Evolutionary conservation across 2,113 vertebrate genomes (phyloP).

Genomic region (Catharus fuscescens): DNA sequence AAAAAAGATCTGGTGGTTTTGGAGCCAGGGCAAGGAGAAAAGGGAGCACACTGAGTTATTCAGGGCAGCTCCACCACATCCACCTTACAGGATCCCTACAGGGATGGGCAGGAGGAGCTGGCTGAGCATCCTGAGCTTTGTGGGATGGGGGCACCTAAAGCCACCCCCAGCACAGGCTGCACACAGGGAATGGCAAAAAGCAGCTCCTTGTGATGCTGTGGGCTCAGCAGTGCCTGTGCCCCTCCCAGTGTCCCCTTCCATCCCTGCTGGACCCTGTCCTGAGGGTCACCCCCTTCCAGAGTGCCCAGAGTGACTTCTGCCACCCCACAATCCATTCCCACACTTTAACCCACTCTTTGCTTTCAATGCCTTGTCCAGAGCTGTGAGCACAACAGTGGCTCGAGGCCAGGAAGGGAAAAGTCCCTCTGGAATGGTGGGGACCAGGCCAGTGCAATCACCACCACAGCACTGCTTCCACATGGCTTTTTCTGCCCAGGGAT

Average conservation of each 20-base stretch:
- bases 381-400: conserved; percentile 48
- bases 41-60: not conserved
- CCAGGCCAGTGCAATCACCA: not conserved
- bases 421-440: not conserved
- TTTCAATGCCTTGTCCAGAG: conserved; percentile 54
- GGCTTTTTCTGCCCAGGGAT: not conserved
- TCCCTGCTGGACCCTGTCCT: not conserved
- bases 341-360: conserved; percentile 20
- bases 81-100: fast-evolving
- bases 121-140: not conserved
- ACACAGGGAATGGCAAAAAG: not conserved
- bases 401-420: conserved; percentile 8
- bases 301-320: not conserved
- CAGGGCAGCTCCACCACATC: not conserved
- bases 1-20: not conserved
- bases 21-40: not conserved
- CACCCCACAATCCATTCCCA: not conserved
- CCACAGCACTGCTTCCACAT: not conserved
- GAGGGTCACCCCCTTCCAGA: not conserved
- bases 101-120: not conserved
- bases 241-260: not conserved
- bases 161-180: not conserved
- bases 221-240: not conserved
- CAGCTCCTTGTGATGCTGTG: not conserved
- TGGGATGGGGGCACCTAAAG: not conserved